These are phyloP conservation scores for Pelusios castaneus DNA, from an alignment of 2,113 vertebrate species.

Conservation along the genomic window DNA sequence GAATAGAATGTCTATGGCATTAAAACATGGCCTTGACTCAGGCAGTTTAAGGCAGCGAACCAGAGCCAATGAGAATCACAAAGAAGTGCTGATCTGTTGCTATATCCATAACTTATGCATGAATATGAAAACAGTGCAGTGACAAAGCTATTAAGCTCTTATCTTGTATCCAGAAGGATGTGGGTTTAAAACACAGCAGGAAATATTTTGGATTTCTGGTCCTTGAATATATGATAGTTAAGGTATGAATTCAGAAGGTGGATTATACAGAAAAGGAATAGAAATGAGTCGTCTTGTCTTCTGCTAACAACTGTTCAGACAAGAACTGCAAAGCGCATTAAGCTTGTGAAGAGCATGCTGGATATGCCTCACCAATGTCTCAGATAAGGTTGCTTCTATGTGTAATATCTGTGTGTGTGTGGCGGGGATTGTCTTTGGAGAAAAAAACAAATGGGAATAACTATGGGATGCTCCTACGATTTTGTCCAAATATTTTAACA, in stretches of 20 bases:
- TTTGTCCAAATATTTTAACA: accelerated
- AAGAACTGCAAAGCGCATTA: slow-evolving; percentile 39
- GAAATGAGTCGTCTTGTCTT: slow-evolving; percentile 54
- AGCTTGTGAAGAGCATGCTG: slow-evolving; percentile 13
- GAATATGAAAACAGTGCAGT: slow-evolving; percentile 52
- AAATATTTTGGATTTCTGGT: slow-evolving; percentile 50
- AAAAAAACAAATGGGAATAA: not conserved
- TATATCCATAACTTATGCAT: slow-evolving; percentile 65
- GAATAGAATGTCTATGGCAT: slow-evolving; percentile 73
- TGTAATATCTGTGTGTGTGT: not conserved
- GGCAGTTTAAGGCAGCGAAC: slow-evolving; percentile 62
- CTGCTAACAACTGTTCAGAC: slow-evolving; percentile 38
- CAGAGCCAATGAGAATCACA: slow-evolving; percentile 71
- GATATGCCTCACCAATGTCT: not conserved
- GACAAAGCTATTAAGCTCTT: slow-evolving; percentile 57
- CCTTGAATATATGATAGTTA: slow-evolving; percentile 9
- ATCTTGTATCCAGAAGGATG: slow-evolving; percentile 55
- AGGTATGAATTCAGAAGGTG: slow-evolving; percentile 56
- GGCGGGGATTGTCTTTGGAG: not conserved
- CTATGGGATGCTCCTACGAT: not conserved
- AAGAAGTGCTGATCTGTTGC: slow-evolving; percentile 72
- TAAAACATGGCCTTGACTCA: slow-evolving; percentile 76
- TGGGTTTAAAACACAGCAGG: slow-evolving; percentile 52
- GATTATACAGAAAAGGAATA: slow-evolving; percentile 48
- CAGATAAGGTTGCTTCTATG: accelerated